Evolutionary conservation across 1,140 invertebrate species (phyloP), one percentile per base, ranked within the genome.

Genomic region (Batillaria attramentaria): DNA sequence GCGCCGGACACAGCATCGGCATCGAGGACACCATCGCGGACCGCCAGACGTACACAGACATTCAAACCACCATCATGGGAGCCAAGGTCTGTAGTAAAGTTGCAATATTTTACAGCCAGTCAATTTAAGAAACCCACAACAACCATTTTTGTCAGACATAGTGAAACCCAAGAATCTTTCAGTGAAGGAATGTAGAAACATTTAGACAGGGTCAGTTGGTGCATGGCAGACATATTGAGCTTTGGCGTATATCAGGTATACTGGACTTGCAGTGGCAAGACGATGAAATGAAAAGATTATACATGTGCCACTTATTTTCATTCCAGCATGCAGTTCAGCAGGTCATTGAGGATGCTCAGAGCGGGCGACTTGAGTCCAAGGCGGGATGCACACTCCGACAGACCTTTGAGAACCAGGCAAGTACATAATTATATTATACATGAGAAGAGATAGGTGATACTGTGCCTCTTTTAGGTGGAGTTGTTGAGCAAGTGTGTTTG

Each of bases 1-100:
- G 98, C 5, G 99, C 99, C 91, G 99, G 95, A 87, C 97, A 98
- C 91, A 98, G 97, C 24, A 99, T 99, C 83, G 98, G 98, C 94
- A 99, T 99, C 91, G 98, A 98, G 37, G 99, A 99, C 88, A 99
- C 98, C 18, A 99, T 99, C 95, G 98, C 99, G 87, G 99, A 99
- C 95, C 97, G 97, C 65, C 95, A 98, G 89, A 99, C 99, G 0
- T 99, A 99, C 89, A 92, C 95, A 68, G 98, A 99, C 92, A 99
- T 99, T 91, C 98, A 99, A 92, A 95, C 95, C 86, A 97, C 98
- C 24, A 99, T 99, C 89, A 95, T 95, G 81, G 99, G 99, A 93
- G 99, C 99, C 81, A 99, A 99, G 86, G 89, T 91, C 78, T 66
- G 70, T 60, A 33, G 20, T 28, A 10, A 28, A 54, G n/a, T n/a